These are phyloP conservation scores for Eurytoma adleriae DNA, from an alignment of 2,888 invertebrate species.

Conservation along the genomic window DNA sequence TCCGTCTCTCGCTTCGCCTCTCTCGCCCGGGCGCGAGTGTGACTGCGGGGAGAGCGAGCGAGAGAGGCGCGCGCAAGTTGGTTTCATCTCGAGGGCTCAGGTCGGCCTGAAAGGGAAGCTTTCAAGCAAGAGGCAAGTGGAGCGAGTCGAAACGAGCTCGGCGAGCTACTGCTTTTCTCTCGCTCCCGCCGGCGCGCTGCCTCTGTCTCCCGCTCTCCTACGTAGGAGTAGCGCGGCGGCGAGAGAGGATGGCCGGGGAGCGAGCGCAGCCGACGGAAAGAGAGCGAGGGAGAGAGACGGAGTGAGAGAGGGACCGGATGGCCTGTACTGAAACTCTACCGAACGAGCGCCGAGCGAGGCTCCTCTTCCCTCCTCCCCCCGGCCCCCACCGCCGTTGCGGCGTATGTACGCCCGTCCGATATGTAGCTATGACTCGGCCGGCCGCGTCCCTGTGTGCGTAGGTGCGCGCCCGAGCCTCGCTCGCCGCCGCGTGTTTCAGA, in stretches of 20 bases:
- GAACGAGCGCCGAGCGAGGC: conserved; percentile 13
- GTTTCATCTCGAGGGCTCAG: conserved; percentile 74
- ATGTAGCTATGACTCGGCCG: neutral
- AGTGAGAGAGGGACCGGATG: conserved; percentile 43
- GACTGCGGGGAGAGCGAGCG: conserved; percentile 61
- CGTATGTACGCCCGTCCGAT: neutral
- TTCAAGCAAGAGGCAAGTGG: conserved; percentile 59
- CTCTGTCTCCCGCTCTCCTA: conserved; percentile 38
- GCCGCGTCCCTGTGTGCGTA: neutral
- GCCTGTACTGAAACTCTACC: conserved; percentile 50
- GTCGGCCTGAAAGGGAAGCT: conserved; percentile 58
- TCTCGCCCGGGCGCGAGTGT: conserved; percentile 20
- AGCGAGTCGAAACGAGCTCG: conserved; percentile 71
- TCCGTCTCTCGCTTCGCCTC: conserved; percentile 35
- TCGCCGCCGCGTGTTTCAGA: conserved; percentile 28
- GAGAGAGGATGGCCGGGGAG: conserved; percentile 50
- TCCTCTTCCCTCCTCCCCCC: conserved; percentile 2
- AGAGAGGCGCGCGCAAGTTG: conserved; percentile 65
- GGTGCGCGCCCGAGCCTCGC: neutral
- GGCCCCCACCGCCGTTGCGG: neutral
- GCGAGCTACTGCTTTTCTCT: conserved; percentile 51
- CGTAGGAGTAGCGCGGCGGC: conserved; percentile 48
- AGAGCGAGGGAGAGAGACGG: conserved; percentile 30
- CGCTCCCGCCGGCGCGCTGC: conserved; percentile 53
- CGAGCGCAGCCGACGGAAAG: conserved; percentile 27